Percentiles rank a stretch among this genome's conserved stretches.
These are phyloP conservation scores for Drosophila rubida DNA, from an alignment of 2,888 invertebrate species.

Conservation along the genomic window DNA sequence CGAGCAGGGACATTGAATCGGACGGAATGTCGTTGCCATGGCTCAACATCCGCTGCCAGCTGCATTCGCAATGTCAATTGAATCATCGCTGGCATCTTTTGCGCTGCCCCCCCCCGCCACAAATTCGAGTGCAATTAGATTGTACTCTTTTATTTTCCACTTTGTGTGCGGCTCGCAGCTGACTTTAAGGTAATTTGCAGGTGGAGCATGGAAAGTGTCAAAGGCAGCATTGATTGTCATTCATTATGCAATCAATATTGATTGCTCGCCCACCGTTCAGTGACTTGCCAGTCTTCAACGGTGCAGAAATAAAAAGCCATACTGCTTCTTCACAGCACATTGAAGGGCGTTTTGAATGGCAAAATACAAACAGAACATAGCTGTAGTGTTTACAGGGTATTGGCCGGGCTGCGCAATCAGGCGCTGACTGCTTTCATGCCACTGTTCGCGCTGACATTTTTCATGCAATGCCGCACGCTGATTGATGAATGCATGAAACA, in stretches of 20 bases:
- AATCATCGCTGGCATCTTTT: conserved; percentile 54
- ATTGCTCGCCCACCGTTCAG: conserved; percentile 66
- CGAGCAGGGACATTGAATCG: conserved; percentile 4
- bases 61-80: conserved; percentile 67
- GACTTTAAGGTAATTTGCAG: conserved; percentile 46
- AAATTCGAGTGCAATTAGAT: conserved; percentile 43
- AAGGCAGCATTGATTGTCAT: conserved; percentile 70
- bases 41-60: conserved; percentile 41
- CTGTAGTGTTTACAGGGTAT: conserved; percentile 35
- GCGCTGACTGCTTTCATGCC: conserved; percentile 30
- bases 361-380: no score
- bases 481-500: conserved; percentile 74
- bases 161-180: conserved; percentile 41
- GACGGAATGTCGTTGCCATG: conserved; percentile 22
- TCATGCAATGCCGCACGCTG: conserved; percentile 69
- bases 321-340: neutral
- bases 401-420: conserved; percentile 1
- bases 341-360: neutral
- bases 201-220: conserved; percentile 55
- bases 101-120: conserved; percentile 39
- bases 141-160: conserved; percentile 8
- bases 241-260: conserved; percentile 79
- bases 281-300: conserved; percentile 71
- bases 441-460: conserved; percentile 63
- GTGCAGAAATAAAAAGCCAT: conserved; percentile 30